Conservation (phyloP, 2,113 vertebrate genomes). For the Cichladusa arquata region DNA sequence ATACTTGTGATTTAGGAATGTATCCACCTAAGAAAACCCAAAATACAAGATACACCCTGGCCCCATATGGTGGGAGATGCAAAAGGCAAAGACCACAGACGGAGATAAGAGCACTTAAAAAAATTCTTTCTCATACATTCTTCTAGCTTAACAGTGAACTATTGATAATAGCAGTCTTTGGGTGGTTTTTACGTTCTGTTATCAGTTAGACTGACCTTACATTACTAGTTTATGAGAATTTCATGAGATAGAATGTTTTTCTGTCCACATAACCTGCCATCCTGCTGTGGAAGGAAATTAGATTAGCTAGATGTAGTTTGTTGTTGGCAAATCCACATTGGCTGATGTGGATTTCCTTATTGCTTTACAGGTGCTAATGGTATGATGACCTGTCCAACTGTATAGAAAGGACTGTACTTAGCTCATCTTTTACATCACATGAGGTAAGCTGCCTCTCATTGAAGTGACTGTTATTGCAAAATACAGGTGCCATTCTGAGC, state of each 20-base stretch:
- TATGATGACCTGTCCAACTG: neutral
- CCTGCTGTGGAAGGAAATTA: constrained; percentile 12
- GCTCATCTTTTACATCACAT: neutral
- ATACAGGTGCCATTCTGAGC: neutral
- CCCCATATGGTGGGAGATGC: too few species aligned
- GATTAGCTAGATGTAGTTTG: neutral
- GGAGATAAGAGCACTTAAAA: neutral
- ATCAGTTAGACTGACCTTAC: neutral
- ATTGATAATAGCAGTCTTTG: neutral
- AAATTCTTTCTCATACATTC: neutral
- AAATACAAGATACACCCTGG: neutral
- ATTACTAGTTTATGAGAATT: neutral
- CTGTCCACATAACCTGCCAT: neutral
- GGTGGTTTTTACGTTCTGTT: neutral
- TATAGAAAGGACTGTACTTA: neutral
- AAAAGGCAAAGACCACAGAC: neutral
- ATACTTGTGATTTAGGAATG: neutral
- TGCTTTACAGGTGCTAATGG: neutral
- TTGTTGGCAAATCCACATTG: neutral
- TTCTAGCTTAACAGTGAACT: neutral
- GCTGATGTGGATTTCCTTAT: neutral
- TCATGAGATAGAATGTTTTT: neutral
- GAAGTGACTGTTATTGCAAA: neutral
- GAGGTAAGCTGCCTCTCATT: neutral
- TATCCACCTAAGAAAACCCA: neutral